Percentiles rank a stretch among this genome's conserved stretches.
Conservation (phyloP, 2,113 vertebrate species). For the Callipepla californica region DNA sequence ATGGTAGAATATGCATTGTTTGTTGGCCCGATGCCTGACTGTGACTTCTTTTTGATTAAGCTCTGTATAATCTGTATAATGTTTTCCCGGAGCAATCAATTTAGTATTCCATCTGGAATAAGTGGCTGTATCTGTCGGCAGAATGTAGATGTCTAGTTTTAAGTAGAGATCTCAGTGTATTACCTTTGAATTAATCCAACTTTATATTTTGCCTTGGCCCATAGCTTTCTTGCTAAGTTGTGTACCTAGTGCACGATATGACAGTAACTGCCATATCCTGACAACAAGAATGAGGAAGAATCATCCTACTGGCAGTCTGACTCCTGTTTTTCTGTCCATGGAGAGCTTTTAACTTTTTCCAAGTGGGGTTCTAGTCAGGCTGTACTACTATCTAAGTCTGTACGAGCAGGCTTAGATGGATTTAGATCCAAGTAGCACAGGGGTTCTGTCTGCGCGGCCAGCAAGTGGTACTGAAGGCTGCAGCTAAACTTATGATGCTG, state of each 20-base stretch:
- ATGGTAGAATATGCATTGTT: neutral
- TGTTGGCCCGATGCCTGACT: neutral
- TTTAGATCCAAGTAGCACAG: neutral
- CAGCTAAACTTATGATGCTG: neutral
- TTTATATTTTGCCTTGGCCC: neutral
- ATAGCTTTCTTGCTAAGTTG: neutral
- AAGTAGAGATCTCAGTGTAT: neutral
- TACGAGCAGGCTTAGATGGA: neutral
- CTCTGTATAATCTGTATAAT: neutral
- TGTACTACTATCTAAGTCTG: neutral
- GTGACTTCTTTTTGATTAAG: neutral
- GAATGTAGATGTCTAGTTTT: neutral
- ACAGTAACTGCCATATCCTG: neutral
- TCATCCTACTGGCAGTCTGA: neutral
- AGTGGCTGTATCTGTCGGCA: neutral
- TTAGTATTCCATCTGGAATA: neutral
- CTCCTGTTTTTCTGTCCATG: neutral
- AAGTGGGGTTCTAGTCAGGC: neutral
- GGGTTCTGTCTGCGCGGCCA: neutral
- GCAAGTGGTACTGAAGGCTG: fast-evolving
- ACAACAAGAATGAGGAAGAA: neutral
- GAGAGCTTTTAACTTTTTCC: neutral
- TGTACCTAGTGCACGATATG: neutral
- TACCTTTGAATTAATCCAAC: neutral
- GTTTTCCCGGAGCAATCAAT: neutral